Evolutionary conservation across 2,113 vertebrate genomes (phyloP).

Genomic region (Sula dactylatra): DNA sequence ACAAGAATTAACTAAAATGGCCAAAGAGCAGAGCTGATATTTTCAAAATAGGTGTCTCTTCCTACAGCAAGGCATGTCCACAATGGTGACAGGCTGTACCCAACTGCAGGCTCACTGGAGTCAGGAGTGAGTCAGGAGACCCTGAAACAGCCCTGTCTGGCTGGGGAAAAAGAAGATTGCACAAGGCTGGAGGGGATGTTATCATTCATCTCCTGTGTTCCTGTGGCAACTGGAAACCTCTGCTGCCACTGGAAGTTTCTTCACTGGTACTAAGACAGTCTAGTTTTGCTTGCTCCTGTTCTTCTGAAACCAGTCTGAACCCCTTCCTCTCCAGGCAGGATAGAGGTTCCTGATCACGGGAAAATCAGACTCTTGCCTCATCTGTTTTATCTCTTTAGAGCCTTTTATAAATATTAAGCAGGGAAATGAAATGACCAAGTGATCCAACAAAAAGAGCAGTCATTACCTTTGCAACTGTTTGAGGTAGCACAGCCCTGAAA

Average conservation of each 20-base stretch:
- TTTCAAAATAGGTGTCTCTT: neutral
- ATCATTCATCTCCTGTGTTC: neutral
- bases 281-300: neutral
- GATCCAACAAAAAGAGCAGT: neutral
- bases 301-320: neutral
- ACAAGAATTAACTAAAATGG: neutral
- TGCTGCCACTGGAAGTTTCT: neutral
- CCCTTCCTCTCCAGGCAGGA: accelerated
- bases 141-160: neutral
- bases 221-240: neutral
- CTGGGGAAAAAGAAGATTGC: neutral
- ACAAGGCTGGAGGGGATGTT: neutral
- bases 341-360: accelerated
- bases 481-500: neutral
- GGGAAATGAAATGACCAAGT: neutral
- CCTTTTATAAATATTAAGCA: neutral
- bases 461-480: neutral
- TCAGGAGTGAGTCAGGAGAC: neutral
- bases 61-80: neutral
- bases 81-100: accelerated
- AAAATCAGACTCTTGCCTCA: neutral
- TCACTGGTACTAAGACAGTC: neutral
- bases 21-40: neutral
- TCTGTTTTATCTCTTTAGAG: neutral
- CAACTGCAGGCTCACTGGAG: neutral